Conservation (phyloP, 2,797 vertebrate species). For the Etheostoma nigrum region DNA sequence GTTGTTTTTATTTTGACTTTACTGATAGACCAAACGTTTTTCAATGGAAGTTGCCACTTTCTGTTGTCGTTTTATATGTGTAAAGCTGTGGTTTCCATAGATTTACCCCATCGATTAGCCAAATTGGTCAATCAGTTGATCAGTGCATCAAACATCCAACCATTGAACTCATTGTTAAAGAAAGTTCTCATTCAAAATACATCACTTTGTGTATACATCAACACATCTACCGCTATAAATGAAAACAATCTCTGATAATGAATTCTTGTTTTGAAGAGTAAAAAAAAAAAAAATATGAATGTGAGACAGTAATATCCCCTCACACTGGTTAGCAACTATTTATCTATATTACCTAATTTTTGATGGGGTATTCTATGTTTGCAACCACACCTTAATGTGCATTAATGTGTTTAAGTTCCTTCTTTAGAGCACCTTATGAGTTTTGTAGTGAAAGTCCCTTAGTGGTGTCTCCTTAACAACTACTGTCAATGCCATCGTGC, state of each 20-base stretch:
- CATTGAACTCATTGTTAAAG: slow-evolving; percentile 58
- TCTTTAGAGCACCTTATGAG: slow-evolving; percentile 81
- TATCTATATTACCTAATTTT: slow-evolving; percentile 51
- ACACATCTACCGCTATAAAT: slow-evolving; percentile 3
- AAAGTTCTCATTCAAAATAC: slow-evolving; percentile 41
- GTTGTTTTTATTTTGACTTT: slow-evolving; percentile 77
- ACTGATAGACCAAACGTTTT: slow-evolving; percentile 84
- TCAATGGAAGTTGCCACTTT: slow-evolving; percentile 81
- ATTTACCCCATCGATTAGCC: slow-evolving; percentile 61
- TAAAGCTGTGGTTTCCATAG: slow-evolving; percentile 77
- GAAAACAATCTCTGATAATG: slow-evolving; percentile 10
- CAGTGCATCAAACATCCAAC: slow-evolving; percentile 49
- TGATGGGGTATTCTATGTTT: slow-evolving; percentile 71
- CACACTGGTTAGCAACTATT: slow-evolving; percentile 39
- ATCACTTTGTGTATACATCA: slow-evolving; percentile 1
- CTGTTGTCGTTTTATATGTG: slow-evolving; percentile 71
- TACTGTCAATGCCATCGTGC: slow-evolving; percentile 88
- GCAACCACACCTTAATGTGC: slow-evolving; percentile 79
- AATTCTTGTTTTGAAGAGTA: slow-evolving; percentile 34
- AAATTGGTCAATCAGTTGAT: slow-evolving; percentile 16
- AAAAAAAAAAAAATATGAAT: slow-evolving; percentile 21
- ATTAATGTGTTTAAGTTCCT: slow-evolving; percentile 77
- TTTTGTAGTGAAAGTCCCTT: slow-evolving; percentile 81
- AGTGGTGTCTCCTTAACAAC: slow-evolving; percentile 85
- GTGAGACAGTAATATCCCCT: slow-evolving; percentile 32